Conservation (phyloP, 2,113 vertebrate species). For the Carassius auratus region DNA sequence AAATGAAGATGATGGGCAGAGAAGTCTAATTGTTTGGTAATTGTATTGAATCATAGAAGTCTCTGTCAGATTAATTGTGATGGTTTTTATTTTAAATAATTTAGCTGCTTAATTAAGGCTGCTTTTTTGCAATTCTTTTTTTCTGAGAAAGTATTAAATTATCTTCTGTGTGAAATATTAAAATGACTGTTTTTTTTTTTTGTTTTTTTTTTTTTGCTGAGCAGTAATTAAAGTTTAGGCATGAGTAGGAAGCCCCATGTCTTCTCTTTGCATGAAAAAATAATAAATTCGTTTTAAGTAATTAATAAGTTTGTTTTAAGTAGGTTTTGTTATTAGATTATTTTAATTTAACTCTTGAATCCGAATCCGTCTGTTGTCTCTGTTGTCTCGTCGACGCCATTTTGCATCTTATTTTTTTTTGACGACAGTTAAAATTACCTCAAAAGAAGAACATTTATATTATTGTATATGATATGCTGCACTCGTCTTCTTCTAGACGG, state of each 20-base stretch:
- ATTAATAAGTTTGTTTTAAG: neutral
- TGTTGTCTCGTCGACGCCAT: neutral
- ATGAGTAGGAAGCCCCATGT: neutral
- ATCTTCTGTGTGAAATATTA: slow-evolving; percentile 13
- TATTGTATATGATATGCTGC: neutral
- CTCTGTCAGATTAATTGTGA: slow-evolving; percentile 72
- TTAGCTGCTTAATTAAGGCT: slow-evolving; percentile 64
- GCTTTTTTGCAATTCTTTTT: neutral
- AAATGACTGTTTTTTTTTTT: neutral
- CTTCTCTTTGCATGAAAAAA: neutral
- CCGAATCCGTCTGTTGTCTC: too few relatives aligned
- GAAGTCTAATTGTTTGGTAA: slow-evolving; percentile 75
- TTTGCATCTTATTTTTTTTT: neutral
- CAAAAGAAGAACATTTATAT: neutral
- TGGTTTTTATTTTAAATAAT: slow-evolving; percentile 73
- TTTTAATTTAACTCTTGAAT: neutral
- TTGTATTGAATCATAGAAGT: slow-evolving; percentile 70
- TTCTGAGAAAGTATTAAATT: neutral
- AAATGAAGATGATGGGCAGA: slow-evolving; percentile 70
- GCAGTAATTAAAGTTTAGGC: neutral
- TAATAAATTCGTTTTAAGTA: neutral
- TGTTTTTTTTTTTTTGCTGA: neutral
- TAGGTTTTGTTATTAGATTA: neutral
- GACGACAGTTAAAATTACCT: neutral
- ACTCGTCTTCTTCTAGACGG: neutral